Evolutionary conservation across 2,113 vertebrate genomes (phyloP).

Genomic region (Hystrix brachyura): DNA sequence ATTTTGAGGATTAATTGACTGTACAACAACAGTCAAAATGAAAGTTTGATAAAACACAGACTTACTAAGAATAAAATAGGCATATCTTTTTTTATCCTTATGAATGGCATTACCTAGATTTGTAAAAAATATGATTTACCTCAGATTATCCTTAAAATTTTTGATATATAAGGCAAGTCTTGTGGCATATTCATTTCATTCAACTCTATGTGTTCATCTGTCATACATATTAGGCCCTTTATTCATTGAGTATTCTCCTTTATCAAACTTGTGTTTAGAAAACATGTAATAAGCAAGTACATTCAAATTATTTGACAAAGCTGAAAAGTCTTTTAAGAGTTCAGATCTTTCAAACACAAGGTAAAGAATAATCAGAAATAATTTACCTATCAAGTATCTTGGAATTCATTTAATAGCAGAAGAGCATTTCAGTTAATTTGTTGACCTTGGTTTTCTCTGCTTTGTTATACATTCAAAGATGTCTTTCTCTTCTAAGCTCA

Average conservation of each 20-base stretch:
- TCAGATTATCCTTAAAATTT: conserved; percentile 59
- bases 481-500: conserved; percentile 68
- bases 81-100: conserved; percentile 70
- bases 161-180: conserved; percentile 40
- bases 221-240: conserved; percentile 32
- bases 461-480: conserved; percentile 63
- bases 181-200: conserved; percentile 3
- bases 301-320: conserved; percentile 15
- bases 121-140: conserved; percentile 67
- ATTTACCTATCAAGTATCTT: conserved; percentile 70
- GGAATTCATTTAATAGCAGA: conserved; percentile 57
- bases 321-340: conserved; percentile 24
- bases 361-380: conserved; percentile 7
- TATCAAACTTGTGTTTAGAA: conserved; percentile 45
- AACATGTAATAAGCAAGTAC: neutral
- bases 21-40: conserved; percentile 27
- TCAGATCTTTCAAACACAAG: neutral
- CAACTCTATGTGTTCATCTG: conserved; percentile 53
- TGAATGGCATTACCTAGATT: conserved; percentile 60
- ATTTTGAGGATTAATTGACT: neutral
- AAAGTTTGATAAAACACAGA: conserved; percentile 74
- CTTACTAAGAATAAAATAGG: conserved; percentile 68
- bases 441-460: conserved; percentile 78
- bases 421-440: conserved; percentile 74
- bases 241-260: conserved; percentile 37